phyloP scores from a whole-genome alignment of 2,888 invertebrate species.

The Amphipoea oculea region DNA sequence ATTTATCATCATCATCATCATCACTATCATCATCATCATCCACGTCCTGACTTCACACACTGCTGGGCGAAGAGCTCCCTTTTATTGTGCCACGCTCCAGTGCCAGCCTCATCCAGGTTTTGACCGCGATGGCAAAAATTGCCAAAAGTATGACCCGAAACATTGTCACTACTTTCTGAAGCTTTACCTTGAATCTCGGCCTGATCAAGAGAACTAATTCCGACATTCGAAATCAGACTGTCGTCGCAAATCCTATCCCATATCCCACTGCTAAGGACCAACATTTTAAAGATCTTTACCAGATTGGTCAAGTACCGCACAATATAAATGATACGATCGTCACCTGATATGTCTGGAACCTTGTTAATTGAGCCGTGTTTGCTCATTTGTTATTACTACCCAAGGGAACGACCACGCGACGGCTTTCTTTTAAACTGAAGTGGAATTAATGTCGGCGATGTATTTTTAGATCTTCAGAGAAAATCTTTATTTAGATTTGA shows the following conservation, averaged over 20 bases:
- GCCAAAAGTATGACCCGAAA: not conserved
- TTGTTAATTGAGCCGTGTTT: constrained; percentile 70
- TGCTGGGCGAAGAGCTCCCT: not conserved
- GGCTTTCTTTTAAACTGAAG: constrained; percentile 49
- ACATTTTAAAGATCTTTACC: not conserved
- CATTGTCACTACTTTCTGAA: not conserved
- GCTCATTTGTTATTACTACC: constrained; percentile 59
- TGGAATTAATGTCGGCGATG: constrained; percentile 44
- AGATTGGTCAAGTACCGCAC: not conserved
- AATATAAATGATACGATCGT: constrained; percentile 57
- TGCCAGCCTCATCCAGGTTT: not conserved
- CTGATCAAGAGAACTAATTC: not conserved
- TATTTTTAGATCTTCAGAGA: constrained; percentile 58
- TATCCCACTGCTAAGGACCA: not conserved
- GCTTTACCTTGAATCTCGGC: not conserved
- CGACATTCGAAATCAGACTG: not conserved
- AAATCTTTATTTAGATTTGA: constrained; percentile 52
- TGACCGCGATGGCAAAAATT: not conserved
- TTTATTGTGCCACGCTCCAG: not conserved
- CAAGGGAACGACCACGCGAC: constrained; percentile 20
- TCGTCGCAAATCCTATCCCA: not conserved
- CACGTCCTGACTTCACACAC: not conserved
- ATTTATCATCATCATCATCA: no score
- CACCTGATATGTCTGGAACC: constrained; percentile 68
- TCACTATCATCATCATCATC: not conserved